Percentiles rank a stretch among this genome's conserved stretches.
These are phyloP conservation scores for Aplidium turbinatum DNA, from an alignment of 23 tunicate species.

Conservation along the genomic window DNA sequence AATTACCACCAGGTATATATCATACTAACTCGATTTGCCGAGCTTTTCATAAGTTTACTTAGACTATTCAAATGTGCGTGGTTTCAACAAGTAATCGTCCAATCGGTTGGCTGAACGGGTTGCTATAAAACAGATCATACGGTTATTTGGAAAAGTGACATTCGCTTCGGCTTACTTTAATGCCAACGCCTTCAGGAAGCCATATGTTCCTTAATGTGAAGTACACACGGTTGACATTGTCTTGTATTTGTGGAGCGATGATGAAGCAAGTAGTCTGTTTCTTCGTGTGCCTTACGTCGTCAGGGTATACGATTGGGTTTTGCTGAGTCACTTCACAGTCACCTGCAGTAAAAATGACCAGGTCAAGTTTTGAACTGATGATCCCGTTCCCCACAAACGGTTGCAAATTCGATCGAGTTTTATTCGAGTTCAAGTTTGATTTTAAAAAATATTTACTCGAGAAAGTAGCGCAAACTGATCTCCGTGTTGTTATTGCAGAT, in stretches of 20 bases:
- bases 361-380: background rate
- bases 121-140: too few species aligned
- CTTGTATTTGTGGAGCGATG: background rate
- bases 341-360: background rate
- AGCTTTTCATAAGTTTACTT: too few species aligned
- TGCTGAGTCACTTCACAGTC: background rate
- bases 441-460: too few species aligned
- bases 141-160: background rate
- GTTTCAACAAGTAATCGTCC: too few species aligned
- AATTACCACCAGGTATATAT: too few species aligned
- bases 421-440: too few species aligned
- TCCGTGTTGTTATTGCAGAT: background rate
- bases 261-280: conserved; percentile 4
- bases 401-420: background rate
- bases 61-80: too few species aligned
- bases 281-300: background rate
- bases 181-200: background rate
- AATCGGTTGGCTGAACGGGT: too few species aligned
- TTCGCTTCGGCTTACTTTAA: background rate
- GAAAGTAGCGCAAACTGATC: too few species aligned
- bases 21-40: too few species aligned
- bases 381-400: background rate
- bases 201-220: background rate
- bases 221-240: conserved; percentile 3
- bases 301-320: background rate